Base-by-base conservation (phyloP, 2,113 vertebrate species). In the Poicephalus gulielmi region DNA sequence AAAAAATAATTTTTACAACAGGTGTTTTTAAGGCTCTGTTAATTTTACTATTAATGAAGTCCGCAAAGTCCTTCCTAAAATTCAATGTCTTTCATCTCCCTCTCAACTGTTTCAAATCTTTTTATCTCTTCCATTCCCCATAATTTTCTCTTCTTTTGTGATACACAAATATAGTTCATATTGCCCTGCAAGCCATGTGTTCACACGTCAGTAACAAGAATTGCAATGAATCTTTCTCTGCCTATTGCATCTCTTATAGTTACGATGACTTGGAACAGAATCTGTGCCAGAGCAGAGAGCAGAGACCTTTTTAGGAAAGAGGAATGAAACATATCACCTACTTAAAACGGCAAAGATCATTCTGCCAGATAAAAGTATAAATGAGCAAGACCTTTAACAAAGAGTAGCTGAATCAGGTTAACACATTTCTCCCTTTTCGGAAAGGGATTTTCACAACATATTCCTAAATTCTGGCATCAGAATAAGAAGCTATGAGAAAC, bases 311-410 rank as follows among this genome's bases (percentile, higher is more conserved):
- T 69, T 25, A 23, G 69, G 67, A 77, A 66, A 86, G 0, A 52
- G 41, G 24, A 81, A 67, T 41, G 8, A 74, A 81, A 18, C 9
- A 35, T 84, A 68, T 19, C 13, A 49, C 35, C 30, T 67, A 37
- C 41, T 91, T 43, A 55, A 79, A 70, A 71, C 60, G 81, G 55
- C 93, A 86, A 96, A 96, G 71, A 53, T 92, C 73, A 80, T 91
- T 88, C 44, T 87, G 86, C 88, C 92, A 80, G 92, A 94, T 71
- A 83, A 62, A 92, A 96, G 79, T 81, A 31, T 77, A 96, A 97
- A 97, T 73, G 70, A 94, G 79, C 31, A 95, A 60, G 86, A 92
- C 79, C 91, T 95, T 95, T 93, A 85, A 90, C 30, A 64, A 95
- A 96, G 83, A 74, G 41, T 8, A 17, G 31, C 23, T 91, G 46